Conservation (phyloP, 2,113 vertebrate species). For the Amblyornis subalaris region DNA sequence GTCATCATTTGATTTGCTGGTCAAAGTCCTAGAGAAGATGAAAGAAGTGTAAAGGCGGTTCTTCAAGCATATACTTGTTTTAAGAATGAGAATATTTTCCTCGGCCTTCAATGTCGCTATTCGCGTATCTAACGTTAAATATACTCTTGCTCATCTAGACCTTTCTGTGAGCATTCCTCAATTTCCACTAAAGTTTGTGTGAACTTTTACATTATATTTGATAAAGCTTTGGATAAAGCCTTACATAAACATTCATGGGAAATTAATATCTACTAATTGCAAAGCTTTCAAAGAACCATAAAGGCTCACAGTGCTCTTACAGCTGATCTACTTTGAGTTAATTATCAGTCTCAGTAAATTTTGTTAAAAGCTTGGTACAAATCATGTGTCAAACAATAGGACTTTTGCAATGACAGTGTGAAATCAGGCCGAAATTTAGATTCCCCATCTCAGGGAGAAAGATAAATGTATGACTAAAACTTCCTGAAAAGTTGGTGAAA, state of each 20-base stretch:
- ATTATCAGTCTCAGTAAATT: neutral
- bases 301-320: neutral
- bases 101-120: accelerated
- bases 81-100: neutral
- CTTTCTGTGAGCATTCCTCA: neutral
- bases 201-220: neutral
- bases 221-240: neutral
- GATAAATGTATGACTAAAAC: neutral
- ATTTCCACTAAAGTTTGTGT: neutral
- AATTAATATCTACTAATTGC: neutral
- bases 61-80: neutral
- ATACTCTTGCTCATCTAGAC: neutral
- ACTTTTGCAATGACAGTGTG: neutral
- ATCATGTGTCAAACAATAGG: neutral
- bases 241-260: neutral
- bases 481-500: neutral
- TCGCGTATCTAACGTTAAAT: neutral
- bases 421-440: neutral
- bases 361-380: neutral
- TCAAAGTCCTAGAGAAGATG: neutral
- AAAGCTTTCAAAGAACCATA: neutral
- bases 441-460: neutral
- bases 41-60: neutral
- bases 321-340: neutral
- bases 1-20: neutral